These are phyloP conservation scores for Blastomussa wellsi DNA, from an alignment of 92 coral and sea anemone genomes.

Conservation along the genomic window DNA sequence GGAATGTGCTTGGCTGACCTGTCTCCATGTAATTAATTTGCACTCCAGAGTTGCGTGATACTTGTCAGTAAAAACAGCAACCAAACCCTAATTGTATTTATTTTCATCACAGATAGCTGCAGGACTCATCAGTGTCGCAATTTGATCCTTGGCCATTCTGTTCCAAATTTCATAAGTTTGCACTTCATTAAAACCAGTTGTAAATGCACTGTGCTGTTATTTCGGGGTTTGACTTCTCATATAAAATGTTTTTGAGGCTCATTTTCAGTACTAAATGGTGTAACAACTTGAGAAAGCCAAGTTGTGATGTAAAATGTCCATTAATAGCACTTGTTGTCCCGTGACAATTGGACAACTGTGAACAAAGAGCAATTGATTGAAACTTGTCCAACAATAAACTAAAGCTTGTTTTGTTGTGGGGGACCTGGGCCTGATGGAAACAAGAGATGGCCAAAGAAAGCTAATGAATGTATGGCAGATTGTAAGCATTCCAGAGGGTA, in stretches of 20 bases:
- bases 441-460: conserved; percentile 39
- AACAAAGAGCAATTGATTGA: conserved; percentile 31
- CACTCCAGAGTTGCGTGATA: conserved; percentile 23
- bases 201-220: background rate
- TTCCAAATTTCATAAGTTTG: conserved; percentile 6
- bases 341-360: conserved; percentile 10
- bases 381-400: conserved; percentile 5
- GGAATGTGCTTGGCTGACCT: conserved; percentile 21
- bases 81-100: background rate
- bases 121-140: conserved; percentile 15
- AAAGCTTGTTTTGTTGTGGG: conserved; percentile 15
- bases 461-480: conserved; percentile 26
- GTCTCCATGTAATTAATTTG: conserved; percentile 8
- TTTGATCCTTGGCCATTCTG: conserved; percentile 27
- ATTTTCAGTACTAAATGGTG: background rate
- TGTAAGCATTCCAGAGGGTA: conserved; percentile 40
- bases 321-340: background rate
- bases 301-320: conserved; percentile 22
- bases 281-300: conserved; percentile 11
- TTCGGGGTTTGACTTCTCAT: background rate
- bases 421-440: conserved; percentile 36
- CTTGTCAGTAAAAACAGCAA: background rate
- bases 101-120: background rate
- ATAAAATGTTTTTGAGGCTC: background rate
- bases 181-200: conserved; percentile 8